Conservation (phyloP, 2,797 vertebrate genomes). For the Lacerta agilis region DNA sequence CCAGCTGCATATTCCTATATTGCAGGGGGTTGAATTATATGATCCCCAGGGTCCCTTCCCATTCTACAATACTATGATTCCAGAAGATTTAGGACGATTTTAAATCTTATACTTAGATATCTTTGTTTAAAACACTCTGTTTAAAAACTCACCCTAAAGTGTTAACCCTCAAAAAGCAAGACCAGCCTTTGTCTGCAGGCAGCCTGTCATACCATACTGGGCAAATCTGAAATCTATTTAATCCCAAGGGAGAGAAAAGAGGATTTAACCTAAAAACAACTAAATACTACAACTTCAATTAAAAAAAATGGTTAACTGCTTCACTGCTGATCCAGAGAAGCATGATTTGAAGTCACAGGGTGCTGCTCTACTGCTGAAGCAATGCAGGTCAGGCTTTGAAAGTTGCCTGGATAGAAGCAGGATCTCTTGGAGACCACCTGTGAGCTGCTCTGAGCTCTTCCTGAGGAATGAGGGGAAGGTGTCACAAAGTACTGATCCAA, state of each 20-base stretch:
- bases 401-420: not conserved
- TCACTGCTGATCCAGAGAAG: not conserved
- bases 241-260: constrained; percentile 25
- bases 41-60: too few species aligned
- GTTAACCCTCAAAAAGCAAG: not conserved
- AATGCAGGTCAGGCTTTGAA: not conserved
- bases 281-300: not conserved
- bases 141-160: not conserved
- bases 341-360: not conserved
- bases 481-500: not conserved
- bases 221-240: constrained; percentile 15
- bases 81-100: not conserved
- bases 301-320: constrained; percentile 19
- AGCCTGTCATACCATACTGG: not conserved
- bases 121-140: not conserved
- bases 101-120: not conserved
- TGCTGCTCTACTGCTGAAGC: not conserved
- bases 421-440: not conserved
- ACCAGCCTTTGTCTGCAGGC: not conserved
- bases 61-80: too few species aligned
- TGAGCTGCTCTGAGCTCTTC: not conserved
- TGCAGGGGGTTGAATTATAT: too few species aligned
- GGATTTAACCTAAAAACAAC: constrained; percentile 8
- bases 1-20: too few species aligned
- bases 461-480: not conserved